These are phyloP conservation scores for Scelioninae gen. 1 DNA, from an alignment of 2,888 invertebrate genomes.

Conservation along the genomic window DNA sequence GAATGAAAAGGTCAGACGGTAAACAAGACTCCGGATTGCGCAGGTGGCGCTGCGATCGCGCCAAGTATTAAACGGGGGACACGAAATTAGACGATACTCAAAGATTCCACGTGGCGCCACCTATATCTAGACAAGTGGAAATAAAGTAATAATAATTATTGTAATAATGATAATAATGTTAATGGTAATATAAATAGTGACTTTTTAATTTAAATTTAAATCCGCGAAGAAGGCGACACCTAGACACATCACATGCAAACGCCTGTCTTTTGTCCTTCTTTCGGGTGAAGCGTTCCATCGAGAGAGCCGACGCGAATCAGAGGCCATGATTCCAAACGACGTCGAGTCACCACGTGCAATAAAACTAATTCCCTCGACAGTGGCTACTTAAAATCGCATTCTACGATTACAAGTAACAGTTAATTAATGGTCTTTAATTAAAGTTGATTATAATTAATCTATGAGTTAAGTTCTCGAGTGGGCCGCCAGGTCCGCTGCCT, in stretches of 20 bases:
- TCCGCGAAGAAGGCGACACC: no score
- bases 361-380: constrained; percentile 54
- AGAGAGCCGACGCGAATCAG: constrained; percentile 43
- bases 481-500: constrained; percentile 2
- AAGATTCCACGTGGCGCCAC: constrained; percentile 28
- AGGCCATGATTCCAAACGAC: constrained; percentile 63
- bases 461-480: constrained; percentile 15
- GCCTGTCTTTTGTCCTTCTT: constrained; percentile 36
- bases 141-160: no score
- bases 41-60: constrained; percentile 31
- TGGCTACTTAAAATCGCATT: constrained; percentile 47
- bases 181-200: no score
- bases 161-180: no score
- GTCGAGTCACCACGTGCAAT: constrained; percentile 70
- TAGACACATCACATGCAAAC: constrained; percentile 8
- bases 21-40: constrained; percentile 48
- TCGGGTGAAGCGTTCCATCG: constrained; percentile 56
- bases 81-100: constrained; percentile 52
- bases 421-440: constrained; percentile 14
- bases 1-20: not conserved
- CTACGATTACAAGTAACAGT: constrained; percentile 36
- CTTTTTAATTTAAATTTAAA: no score
- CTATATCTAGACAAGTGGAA: not conserved
- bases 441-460: constrained; percentile 8
- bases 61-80: constrained; percentile 52